Evolutionary conservation across 2,888 invertebrate genomes (phyloP).

Genomic region (Eudemis profundana): DNA sequence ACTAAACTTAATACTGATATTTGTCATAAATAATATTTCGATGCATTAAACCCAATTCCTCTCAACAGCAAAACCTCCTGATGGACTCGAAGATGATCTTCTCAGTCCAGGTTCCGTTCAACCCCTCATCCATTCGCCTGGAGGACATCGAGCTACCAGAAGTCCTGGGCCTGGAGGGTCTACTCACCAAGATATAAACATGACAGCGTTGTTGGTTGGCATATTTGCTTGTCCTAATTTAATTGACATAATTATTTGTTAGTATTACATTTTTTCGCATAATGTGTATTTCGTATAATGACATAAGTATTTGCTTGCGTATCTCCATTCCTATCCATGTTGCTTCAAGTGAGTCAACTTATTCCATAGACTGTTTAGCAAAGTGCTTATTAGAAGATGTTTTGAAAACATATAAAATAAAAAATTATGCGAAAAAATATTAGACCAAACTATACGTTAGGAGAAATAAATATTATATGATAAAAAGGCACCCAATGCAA

Average conservation of each 20-base stretch:
- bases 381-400: too few species aligned
- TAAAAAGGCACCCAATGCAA: too few species aligned
- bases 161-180: slow-evolving; percentile 87
- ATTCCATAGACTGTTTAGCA: too few species aligned
- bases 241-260: not conserved
- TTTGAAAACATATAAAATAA: too few species aligned
- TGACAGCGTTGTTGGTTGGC: not conserved
- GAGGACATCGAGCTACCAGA: slow-evolving; percentile 96
- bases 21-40: too few species aligned
- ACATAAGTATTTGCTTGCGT: too few species aligned
- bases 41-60: too few species aligned
- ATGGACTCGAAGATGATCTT: slow-evolving; percentile 95
- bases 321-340: too few species aligned
- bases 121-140: slow-evolving; percentile 92
- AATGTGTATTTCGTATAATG: not conserved
- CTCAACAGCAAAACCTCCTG: slow-evolving; percentile 87
- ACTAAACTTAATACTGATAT: too few species aligned
- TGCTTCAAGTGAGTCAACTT: too few species aligned
- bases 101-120: slow-evolving; percentile 94
- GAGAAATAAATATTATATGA: too few species aligned
- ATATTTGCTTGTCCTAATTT: not conserved
- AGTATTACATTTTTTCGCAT: not conserved
- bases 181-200: slow-evolving; percentile 85
- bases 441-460: not conserved
- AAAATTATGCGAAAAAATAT: not conserved